Evolutionary conservation across 2,113 vertebrate genomes (phyloP), one percentile per base, ranked within the genome.

Genomic region (Alaudala cheleensis): DNA sequence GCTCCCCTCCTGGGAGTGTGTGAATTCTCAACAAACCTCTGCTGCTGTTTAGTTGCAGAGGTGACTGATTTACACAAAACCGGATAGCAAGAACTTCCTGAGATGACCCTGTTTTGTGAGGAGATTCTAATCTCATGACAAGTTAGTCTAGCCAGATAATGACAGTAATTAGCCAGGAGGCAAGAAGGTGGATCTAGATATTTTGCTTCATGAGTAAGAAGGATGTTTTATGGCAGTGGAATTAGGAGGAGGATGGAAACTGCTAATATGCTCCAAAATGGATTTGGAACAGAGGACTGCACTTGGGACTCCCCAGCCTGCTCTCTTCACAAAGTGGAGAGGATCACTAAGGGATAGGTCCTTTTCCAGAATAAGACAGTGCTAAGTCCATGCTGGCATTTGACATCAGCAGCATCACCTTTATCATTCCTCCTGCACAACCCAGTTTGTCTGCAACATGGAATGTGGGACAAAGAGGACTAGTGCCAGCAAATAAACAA

Each of bases 81-180:
- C 33, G 56, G 93, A 82, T 60, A 71, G 73, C 60, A 62, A 96
- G 83, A 95, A 90, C 86, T 95, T 82, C 88, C 93, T 74, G 70
- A 96, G 78, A 93, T 94, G 91, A 97, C 92, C 80, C 84, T 91
- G 62, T 91, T 83, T 70, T 76, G 93, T 93, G 92, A 95, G 81
- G 86, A 96, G 54, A 72, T 97, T 51, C 92, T 96, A 95, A 95
- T 90, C 79, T 56, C 88, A 69, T 82, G 70, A 88, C 84, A 83
- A 83, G 72, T 92, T 95, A 92, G 78, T 97, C 95, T 97, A 79
- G 60, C 85, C 92, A 88, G 92, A 93, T 97, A 96, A 97, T 95
- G 57, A 96, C 85, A 39, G 90, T 88, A 92, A 94, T 94, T 86
- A 95, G 90, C 93, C 88, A 90, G 86, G 67, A 97, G 94, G 93